phyloP scores from a whole-genome alignment of 2,113 vertebrate genomes.

The Tetraodon nigroviridis region DNA sequence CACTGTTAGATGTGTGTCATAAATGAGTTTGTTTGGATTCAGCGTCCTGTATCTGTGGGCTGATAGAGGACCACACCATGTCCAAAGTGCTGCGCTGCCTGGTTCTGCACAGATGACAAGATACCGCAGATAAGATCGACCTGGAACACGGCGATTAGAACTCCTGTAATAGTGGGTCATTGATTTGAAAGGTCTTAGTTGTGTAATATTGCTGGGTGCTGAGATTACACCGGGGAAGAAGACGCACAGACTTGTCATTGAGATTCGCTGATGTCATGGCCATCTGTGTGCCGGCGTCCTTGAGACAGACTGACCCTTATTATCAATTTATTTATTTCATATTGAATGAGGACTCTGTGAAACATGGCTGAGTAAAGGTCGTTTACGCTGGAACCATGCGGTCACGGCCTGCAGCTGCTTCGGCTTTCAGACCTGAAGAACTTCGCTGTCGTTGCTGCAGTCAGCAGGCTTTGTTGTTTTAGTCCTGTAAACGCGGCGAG shows the following conservation, averaged over 20 bases:
- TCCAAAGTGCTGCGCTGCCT: slow-evolving; percentile 48
- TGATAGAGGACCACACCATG: slow-evolving; percentile 10
- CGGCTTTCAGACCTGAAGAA: not conserved
- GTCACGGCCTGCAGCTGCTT: slow-evolving; percentile 18
- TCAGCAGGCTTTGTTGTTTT: accelerated
- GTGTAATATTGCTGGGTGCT: slow-evolving; percentile 25
- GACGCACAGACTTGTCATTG: slow-evolving; percentile 25
- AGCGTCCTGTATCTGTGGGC: slow-evolving; percentile 6
- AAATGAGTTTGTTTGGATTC: slow-evolving; percentile 22
- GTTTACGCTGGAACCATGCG: not conserved
- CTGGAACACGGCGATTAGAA: slow-evolving; percentile 30
- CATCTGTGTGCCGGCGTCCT: slow-evolving; percentile 23
- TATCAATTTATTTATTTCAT: slow-evolving; percentile 30
- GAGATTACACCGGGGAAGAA: slow-evolving; percentile 25
- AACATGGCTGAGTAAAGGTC: slow-evolving; percentile 22
- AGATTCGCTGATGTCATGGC: slow-evolving; percentile 42
- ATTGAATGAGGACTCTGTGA: slow-evolving; percentile 19
- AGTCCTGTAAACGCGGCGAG: not conserved
- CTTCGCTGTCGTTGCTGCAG: not conserved
- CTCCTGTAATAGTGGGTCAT: slow-evolving; percentile 20
- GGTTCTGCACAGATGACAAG: slow-evolving; percentile 20
- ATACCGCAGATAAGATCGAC: slow-evolving; percentile 44
- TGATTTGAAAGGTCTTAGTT: slow-evolving; percentile 41
- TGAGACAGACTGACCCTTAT: slow-evolving; percentile 34
- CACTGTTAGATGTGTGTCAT: slow-evolving; percentile 28